Evolutionary conservation across 2,888 invertebrate genomes (phyloP).

Genomic region (Tenthredo distinguenda): DNA sequence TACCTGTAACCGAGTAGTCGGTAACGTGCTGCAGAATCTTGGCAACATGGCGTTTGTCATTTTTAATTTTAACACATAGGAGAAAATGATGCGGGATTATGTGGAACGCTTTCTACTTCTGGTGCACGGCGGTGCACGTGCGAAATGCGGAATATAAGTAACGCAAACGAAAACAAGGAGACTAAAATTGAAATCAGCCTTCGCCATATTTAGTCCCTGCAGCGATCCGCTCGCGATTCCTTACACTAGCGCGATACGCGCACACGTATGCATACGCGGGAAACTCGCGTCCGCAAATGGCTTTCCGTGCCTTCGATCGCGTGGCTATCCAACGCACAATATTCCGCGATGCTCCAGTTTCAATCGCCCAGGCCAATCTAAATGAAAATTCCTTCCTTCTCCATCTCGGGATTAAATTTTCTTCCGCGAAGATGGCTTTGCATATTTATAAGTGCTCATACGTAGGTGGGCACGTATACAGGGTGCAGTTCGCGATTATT

Average conservation of each 20-base stretch:
- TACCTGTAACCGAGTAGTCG: background rate
- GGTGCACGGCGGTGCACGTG: constrained; percentile 19
- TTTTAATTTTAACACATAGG: background rate
- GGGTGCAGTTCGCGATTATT: background rate
- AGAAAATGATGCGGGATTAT: constrained; percentile 52
- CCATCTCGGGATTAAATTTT: constrained; percentile 4
- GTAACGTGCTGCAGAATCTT: constrained; percentile 7
- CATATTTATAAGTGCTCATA: constrained; percentile 2
- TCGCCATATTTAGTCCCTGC: constrained; percentile 36
- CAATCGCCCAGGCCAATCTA: background rate
- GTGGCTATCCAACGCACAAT: constrained; percentile 16
- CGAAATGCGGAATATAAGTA: constrained; percentile 25
- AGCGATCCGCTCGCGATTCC: background rate
- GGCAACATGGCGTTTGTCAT: constrained; percentile 1
- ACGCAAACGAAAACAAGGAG: constrained; percentile 26
- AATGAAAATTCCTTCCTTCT: constrained; percentile 22
- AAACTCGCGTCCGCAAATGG: constrained; percentile 25
- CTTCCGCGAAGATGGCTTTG: constrained; percentile 15
- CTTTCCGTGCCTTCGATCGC: constrained; percentile 12
- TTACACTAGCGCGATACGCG: background rate
- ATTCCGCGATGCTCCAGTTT: background rate
- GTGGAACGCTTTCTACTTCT: constrained; percentile 62
- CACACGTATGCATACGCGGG: background rate
- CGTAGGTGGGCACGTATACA: background rate
- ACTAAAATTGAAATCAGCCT: constrained; percentile 46